These are phyloP conservation scores for Calypte anna DNA, from an alignment of 2,113 vertebrate species.

Conservation along the genomic window DNA sequence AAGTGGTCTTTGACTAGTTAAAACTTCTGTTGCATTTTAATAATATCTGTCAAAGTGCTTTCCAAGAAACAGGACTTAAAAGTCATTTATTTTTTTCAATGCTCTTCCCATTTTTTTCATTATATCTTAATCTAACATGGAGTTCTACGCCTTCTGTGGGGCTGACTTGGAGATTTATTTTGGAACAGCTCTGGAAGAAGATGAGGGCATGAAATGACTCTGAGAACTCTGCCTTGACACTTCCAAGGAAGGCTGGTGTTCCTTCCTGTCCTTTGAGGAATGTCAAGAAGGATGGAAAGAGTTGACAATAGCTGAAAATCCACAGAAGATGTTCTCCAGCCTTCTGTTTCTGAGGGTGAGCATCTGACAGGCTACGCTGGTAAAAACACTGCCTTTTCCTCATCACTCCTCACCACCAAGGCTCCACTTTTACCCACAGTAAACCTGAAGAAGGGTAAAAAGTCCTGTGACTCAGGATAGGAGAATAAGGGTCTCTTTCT, in stretches of 20 bases:
- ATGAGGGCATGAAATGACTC: background rate
- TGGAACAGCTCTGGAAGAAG: background rate
- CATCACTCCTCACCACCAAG: background rate
- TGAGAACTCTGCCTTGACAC: background rate
- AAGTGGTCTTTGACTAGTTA: background rate
- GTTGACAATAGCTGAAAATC: background rate
- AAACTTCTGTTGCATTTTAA: background rate
- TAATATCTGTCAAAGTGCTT: background rate
- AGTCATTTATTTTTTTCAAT: background rate
- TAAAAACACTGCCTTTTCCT: background rate
- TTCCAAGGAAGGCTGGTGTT: background rate
- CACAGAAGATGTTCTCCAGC: background rate
- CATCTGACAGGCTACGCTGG: background rate
- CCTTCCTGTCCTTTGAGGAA: background rate
- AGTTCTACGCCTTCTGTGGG: background rate
- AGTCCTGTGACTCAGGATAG: background rate
- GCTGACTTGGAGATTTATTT: background rate
- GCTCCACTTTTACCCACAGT: background rate
- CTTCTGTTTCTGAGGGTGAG: background rate
- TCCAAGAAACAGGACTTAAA: background rate
- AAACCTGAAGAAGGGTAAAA: background rate
- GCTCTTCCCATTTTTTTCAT: background rate
- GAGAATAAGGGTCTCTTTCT: background rate
- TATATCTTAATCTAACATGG: background rate
- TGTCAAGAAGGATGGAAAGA: background rate